Conservation (phyloP, 2,888 invertebrate species). For the Himalopsyche tibetana region DNA sequence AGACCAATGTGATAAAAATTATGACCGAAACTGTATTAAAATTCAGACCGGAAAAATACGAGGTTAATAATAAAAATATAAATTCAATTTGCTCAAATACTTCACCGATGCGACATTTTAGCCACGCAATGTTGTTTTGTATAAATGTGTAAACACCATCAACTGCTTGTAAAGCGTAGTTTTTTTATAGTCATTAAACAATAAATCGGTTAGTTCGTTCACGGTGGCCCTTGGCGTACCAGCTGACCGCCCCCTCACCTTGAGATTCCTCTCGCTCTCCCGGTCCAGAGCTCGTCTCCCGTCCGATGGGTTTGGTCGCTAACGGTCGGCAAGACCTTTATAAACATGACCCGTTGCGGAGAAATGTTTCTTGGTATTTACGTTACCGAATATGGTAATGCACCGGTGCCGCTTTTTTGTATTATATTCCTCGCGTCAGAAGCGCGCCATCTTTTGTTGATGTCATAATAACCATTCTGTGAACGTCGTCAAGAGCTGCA, state of each 20-base stretch:
- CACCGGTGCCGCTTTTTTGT: constrained; percentile 45
- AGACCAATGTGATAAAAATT: too few relatives aligned
- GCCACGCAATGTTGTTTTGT: too few relatives aligned
- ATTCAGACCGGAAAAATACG: too few relatives aligned
- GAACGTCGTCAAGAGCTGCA: too few relatives aligned
- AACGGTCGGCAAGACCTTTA: constrained; percentile 16
- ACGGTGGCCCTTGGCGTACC: not conserved
- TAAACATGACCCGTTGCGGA: constrained; percentile 43
- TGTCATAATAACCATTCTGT: constrained; percentile 1
- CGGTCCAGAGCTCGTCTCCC: constrained; percentile 32
- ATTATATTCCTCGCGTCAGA: constrained; percentile 2
- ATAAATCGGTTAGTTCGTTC: not conserved
- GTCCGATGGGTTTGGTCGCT: constrained; percentile 26
- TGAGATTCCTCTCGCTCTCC: constrained; percentile 20
- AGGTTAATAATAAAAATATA: too few relatives aligned
- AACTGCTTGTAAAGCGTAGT: too few relatives aligned
- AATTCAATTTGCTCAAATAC: too few relatives aligned
- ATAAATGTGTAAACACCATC: too few relatives aligned
- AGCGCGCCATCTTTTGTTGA: constrained; percentile 9
- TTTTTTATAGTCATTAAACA: too few relatives aligned
- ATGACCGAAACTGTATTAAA: too few relatives aligned
- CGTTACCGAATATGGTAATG: constrained; percentile 54
- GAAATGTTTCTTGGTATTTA: constrained; percentile 60
- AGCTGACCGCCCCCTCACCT: constrained; percentile 20
- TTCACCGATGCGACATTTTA: too few relatives aligned